Percentiles rank a stretch among this genome's conserved stretches.
Evolutionary conservation across 2,113 vertebrate species (phyloP).

Genomic region (Monopterus albus): DNA sequence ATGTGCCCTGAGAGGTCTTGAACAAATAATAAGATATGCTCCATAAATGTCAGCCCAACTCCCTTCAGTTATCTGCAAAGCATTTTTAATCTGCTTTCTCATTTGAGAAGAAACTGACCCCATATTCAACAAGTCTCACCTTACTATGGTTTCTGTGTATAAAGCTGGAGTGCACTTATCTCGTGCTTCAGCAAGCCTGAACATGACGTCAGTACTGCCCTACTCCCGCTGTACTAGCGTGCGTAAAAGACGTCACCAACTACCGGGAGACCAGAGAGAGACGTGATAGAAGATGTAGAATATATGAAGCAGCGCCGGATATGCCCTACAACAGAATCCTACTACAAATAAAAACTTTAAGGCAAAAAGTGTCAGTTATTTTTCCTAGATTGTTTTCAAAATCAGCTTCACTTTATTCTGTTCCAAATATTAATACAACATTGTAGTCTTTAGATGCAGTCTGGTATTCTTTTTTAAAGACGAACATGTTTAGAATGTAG

Average conservation of each 20-base stretch:
- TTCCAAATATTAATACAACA: neutral
- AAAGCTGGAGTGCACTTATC: constrained; percentile 48
- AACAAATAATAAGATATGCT: constrained; percentile 24
- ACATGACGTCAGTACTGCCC: constrained; percentile 73
- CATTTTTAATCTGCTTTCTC: constrained; percentile 31
- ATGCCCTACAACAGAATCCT: neutral
- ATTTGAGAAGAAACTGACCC: constrained; percentile 29
- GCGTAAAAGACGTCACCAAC: constrained; percentile 75
- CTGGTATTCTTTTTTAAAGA: neutral
- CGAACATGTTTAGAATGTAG: no score
- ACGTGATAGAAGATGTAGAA: constrained; percentile 21
- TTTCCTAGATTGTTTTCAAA: neutral
- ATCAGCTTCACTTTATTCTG: neutral
- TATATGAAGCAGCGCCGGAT: no score
- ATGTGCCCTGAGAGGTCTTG: constrained; percentile 12
- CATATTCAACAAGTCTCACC: constrained; percentile 15
- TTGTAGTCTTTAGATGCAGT: no score
- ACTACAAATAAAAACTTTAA: neutral
- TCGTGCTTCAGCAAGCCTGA: constrained; percentile 40
- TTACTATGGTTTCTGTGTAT: constrained; percentile 18
- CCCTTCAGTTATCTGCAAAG: no score
- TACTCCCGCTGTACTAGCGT: constrained; percentile 55
- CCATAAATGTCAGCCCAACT: constrained; percentile 43
- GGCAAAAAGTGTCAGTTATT: neutral
- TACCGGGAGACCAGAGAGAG: constrained; percentile 37